Base-by-base conservation (phyloP, 1,140 invertebrate species). In the Anthonomus grandis region DNA sequence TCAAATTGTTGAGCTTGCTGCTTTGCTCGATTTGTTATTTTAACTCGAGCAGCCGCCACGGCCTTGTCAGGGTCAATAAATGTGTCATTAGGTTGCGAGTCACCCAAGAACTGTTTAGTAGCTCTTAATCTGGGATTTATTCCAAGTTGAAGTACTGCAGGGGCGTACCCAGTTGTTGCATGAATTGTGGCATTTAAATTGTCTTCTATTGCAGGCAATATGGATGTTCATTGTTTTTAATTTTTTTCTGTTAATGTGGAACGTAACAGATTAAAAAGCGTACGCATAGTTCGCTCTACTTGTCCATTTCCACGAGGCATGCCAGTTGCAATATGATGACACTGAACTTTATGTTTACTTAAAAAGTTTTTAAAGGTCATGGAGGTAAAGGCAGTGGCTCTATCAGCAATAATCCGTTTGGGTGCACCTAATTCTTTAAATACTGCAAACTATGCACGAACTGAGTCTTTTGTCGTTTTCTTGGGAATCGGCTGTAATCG, bases 41-140 rank as follows among this genome's bases (percentile, higher is more conserved):
- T n/a, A n/a, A n/a, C n/a, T n/a, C n/a, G n/a, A n/a, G n/a, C n/a
- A n/a, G n/a, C n/a, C n/a, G n/a, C n/a, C n/a, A n/a, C n/a, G n/a
- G n/a, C n/a, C n/a, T 54, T 46, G 31, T 59, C 51, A 17, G 51
- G 39, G 41, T 59, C 51, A 19, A 59, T 18, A 38, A 37, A 59
- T 19, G 37, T 48, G 27, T 59, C 56, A n/a, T 15, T 44, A n/a
- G 56, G 38, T 17, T 18, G 31, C 5, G 19, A 24, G 23, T 58
- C 56, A 4, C 4, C 42, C 22, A 58, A 36, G 34, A 58, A 53
- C 5, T 58, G 34, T 27, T 15, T 3, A 17, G 56, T 58, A 18
- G 48, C 49, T 34, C 38, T 50, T 34, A 9, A n/a, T n/a, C n/a
- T n/a, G n/a, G n/a, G n/a, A n/a, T n/a, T n/a, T n/a, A n/a, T n/a